Percentiles rank a stretch among this genome's conserved stretches.
Evolutionary conservation across 35 echinoderm and acorn worm species (phyloP).

Genomic region (Hemicentrotus pulcherrimus): DNA sequence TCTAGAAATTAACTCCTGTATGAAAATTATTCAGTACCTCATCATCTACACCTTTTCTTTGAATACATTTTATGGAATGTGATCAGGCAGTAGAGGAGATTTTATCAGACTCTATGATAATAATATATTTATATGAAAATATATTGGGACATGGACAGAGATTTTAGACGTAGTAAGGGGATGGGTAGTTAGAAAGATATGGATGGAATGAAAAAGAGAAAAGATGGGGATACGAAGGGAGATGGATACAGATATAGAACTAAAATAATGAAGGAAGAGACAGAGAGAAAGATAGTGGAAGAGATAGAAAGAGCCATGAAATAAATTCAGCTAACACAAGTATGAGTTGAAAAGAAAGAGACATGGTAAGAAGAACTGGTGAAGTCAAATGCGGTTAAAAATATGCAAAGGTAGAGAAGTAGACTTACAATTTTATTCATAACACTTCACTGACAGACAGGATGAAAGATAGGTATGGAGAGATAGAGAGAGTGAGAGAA

Average conservation of each 20-base stretch:
- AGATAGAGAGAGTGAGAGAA: neutral
- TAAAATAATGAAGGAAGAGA: neutral
- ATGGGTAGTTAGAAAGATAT: neutral
- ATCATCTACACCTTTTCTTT: neutral
- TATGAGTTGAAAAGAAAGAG: too few species aligned
- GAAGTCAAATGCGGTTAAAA: too few species aligned
- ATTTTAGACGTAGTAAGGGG: too few species aligned
- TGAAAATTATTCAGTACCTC: neutral
- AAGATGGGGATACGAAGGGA: neutral
- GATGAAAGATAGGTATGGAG: neutral
- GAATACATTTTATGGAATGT: neutral
- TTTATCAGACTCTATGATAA: too few species aligned
- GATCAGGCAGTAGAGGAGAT: too few species aligned
- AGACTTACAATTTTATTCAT: neutral
- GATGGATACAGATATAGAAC: neutral
- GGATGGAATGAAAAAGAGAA: neutral
- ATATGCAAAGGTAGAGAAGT: too few species aligned
- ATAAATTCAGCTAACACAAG: too few species aligned
- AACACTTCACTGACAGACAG: neutral
- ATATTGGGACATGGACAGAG: too few species aligned
- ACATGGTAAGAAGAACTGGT: too few species aligned
- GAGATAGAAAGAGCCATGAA: neutral
- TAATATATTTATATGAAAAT: too few species aligned
- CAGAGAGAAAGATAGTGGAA: neutral
- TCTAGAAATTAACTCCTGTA: neutral